Percentiles rank a stretch among this genome's conserved stretches.
Evolutionary conservation across 2,888 invertebrate species (phyloP).

Genomic region (Philopedon plagiatum): DNA sequence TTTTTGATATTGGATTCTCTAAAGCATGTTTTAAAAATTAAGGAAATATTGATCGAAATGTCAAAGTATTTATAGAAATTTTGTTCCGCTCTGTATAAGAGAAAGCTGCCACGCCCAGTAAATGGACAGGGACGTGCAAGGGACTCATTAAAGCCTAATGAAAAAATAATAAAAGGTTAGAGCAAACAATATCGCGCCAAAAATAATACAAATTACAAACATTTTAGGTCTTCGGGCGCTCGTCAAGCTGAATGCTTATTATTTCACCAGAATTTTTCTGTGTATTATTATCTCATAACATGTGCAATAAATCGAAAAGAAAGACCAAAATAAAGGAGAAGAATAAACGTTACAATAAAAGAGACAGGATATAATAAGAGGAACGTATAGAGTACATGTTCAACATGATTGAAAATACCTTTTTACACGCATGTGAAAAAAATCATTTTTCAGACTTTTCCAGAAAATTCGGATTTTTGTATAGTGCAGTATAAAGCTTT

Average conservation of each 20-base stretch:
- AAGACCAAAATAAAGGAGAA: neutral
- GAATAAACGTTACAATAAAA: too few species aligned
- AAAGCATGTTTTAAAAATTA: too few species aligned
- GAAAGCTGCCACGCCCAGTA: neutral
- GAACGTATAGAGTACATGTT: too few species aligned
- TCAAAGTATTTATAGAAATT: too few species aligned
- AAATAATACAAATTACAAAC: constrained; percentile 10
- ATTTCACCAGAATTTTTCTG: neutral
- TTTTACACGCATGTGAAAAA: too few species aligned
- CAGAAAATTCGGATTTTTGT: too few species aligned
- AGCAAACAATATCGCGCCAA: neutral
- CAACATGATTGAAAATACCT: too few species aligned
- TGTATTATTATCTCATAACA: neutral
- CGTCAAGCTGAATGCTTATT: neutral
- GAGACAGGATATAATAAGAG: too few species aligned
- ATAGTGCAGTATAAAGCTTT: too few species aligned
- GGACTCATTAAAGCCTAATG: neutral
- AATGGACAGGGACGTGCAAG: neutral
- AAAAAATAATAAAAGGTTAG: constrained; percentile 12
- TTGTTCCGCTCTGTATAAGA: neutral
- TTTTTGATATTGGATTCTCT: too few species aligned
- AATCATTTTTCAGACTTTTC: too few species aligned
- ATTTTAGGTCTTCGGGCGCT: neutral
- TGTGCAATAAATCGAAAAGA: neutral
- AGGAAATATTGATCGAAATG: too few species aligned